These are phyloP conservation scores for Pseudolaguvia tuberculata DNA, from an alignment of 2,113 vertebrate species.

Conservation along the genomic window DNA sequence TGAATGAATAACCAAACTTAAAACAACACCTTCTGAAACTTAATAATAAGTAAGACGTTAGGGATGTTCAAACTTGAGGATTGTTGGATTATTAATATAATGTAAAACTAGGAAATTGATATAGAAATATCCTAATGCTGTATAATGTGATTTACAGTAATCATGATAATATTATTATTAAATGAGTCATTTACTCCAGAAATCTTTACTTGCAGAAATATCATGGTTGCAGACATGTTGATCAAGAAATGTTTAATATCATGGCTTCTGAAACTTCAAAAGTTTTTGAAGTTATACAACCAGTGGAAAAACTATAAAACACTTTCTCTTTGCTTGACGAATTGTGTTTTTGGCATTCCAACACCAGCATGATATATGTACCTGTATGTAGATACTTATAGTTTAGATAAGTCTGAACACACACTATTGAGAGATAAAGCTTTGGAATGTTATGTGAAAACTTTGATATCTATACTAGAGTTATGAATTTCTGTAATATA, in stretches of 20 bases:
- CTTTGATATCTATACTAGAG: slow-evolving; percentile 1
- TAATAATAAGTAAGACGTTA: too few species aligned
- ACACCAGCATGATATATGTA: slow-evolving; percentile 4
- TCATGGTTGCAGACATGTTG: background rate
- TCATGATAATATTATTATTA: background rate
- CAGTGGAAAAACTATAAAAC: slow-evolving; percentile 9
- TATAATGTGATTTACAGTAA: background rate
- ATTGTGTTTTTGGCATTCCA: background rate
- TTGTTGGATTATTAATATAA: too few species aligned
- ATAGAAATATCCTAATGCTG: background rate
- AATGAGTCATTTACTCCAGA: background rate
- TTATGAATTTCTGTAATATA: slow-evolving; percentile 10
- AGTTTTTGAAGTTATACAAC: slow-evolving; percentile 1
- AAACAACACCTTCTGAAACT: too few species aligned
- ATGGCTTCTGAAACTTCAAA: background rate
- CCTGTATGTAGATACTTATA: background rate
- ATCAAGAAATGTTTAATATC: background rate
- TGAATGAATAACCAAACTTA: too few species aligned
- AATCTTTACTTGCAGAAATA: background rate
- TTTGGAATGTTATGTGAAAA: background rate
- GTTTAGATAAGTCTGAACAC: background rate
- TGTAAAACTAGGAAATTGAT: background rate
- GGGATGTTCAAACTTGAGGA: too few species aligned
- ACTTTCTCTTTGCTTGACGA: background rate
- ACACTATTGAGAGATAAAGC: background rate